Conservation (phyloP, 2,797 vertebrate genomes). For the Cygnus olor region DNA sequence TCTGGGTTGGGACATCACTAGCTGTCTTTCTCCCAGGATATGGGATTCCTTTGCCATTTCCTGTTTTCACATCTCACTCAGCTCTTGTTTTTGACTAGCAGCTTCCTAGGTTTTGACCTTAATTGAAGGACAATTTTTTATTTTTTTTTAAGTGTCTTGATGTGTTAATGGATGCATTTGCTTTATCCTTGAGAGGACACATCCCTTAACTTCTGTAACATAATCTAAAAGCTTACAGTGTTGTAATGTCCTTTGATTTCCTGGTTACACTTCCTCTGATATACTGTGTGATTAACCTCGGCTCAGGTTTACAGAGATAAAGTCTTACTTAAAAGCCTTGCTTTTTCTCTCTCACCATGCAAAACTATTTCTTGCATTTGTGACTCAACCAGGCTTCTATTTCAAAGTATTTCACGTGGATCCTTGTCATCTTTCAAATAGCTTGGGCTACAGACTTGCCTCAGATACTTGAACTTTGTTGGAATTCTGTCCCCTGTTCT, state of each 20-base stretch:
- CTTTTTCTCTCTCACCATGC: neutral
- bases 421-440: neutral
- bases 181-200: neutral
- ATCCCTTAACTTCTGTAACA: neutral
- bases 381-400: neutral
- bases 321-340: neutral
- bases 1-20: neutral
- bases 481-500: neutral
- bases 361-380: neutral
- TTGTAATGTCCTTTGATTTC: neutral
- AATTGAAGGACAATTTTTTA: neutral
- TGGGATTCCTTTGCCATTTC: neutral
- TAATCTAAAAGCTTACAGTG: neutral
- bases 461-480: neutral
- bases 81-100: neutral
- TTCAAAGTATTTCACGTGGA: neutral
- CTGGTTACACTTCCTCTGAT: neutral
- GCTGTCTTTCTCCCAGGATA: neutral
- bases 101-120: neutral
- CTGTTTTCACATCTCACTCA: neutral
- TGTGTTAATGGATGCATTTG: neutral
- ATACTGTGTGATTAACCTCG: neutral
- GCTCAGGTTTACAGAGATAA: neutral
- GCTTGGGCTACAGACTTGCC: neutral
- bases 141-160: neutral